Base-by-base conservation (phyloP, 2,797 vertebrate species). In the Paguma larvata region DNA sequence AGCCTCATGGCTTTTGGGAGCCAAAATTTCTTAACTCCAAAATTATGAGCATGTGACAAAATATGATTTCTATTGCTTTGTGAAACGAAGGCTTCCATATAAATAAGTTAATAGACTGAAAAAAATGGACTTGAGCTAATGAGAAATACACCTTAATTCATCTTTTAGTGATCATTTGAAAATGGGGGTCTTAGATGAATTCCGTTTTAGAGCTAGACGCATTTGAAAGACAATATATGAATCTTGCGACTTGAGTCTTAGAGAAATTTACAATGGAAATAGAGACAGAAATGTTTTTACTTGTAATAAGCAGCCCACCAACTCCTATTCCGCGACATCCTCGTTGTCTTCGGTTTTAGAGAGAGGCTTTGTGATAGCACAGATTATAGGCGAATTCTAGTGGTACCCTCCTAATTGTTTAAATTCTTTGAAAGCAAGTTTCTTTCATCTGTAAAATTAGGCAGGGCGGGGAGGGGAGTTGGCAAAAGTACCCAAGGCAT, bases 21-120 rank as follows among this genome's bases (percentile, higher is more conserved):
- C 97, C 98, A 97, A 96, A 96, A 95, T 96, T 96, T 44, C 89
- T 96, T 97, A 97, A 97, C 97, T 97, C 92, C 90, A 93, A 95
- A 97, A 95, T 96, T 96, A 97, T 65, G 92, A 97, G 85, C 94
- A 79, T 92, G 95, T 97, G 96, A 97, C 95, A 97, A 97, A 96
- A 89, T 86, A 68, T 53, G 38, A 92, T 78, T 97, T 93, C 56
- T 85, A 79, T 62, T 91, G 93, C 95, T 96, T 95, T 92, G 78
- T 92, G 85, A 80, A 95, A 85, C 85, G 46, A 73, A 83, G n/a
- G 27, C 77, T 51, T 87, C 32, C 34, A 21, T 68, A 65, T 68
- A 93, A 21, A 78, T 72, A 62, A 44, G 77, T 73, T 97, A 89
- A 87, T 95, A 79, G 27, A 70, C 34, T 46, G 27, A 91, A 86